Percentiles rank a stretch among this genome's conserved stretches.
Evolutionary conservation across 2,113 vertebrate species (phyloP).

Genomic region (Indicator maculatus): DNA sequence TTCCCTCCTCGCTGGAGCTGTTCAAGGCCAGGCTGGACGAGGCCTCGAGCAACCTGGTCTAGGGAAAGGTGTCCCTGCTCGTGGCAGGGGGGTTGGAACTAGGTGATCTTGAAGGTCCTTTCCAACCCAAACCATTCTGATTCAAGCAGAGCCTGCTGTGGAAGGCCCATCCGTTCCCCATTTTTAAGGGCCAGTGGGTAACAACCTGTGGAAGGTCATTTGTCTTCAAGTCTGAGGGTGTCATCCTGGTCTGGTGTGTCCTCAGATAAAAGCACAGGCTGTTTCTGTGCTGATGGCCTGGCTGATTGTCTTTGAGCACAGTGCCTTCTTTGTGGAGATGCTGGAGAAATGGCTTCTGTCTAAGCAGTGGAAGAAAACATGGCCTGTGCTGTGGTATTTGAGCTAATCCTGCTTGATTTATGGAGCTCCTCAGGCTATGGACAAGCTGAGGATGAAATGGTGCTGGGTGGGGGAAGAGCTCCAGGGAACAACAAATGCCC

Average conservation of each 20-base stretch:
- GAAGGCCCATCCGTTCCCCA: fast-evolving
- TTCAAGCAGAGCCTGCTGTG: not conserved
- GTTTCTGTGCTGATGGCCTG: not conserved
- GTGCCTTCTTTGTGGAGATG: slow-evolving; percentile 21
- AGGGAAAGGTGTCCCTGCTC: no score
- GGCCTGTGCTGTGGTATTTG: not conserved
- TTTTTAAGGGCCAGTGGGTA: not conserved
- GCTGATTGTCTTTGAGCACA: not conserved
- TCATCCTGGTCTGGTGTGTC: not conserved
- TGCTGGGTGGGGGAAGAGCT: not conserved
- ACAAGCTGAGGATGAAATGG: not conserved
- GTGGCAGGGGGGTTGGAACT: no score
- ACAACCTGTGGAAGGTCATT: not conserved
- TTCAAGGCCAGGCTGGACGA: no score
- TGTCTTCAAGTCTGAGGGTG: not conserved
- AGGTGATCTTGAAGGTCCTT: no score
- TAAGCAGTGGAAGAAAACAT: not conserved
- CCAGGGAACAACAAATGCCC: not conserved
- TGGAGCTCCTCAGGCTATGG: not conserved
- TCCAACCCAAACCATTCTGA: no score
- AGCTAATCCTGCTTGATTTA: not conserved
- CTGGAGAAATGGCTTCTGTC: slow-evolving; percentile 9
- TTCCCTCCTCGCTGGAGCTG: no score
- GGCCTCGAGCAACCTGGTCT: no score
- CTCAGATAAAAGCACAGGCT: not conserved